Evolutionary conservation across 2,888 invertebrate species (phyloP).

Genomic region (Rhagonycha fulva): DNA sequence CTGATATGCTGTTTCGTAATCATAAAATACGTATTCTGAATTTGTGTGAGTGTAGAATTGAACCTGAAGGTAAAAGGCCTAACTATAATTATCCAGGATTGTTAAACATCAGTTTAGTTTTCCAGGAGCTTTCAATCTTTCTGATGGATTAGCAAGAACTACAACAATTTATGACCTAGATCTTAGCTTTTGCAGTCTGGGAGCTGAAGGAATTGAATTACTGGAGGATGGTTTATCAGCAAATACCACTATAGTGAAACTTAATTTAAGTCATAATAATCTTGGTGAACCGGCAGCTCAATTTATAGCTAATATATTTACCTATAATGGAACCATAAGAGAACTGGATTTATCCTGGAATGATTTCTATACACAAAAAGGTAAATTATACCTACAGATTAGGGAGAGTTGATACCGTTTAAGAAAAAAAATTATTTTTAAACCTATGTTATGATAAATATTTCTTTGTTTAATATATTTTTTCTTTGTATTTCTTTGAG

Average conservation of each 20-base stretch:
- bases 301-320: conserved; percentile 51
- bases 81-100: neutral
- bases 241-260: conserved; percentile 46
- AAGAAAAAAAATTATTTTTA: neutral
- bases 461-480: too few relatives aligned
- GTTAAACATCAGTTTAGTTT: neutral
- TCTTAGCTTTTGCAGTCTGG: conserved; percentile 55
- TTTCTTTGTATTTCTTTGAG: too few relatives aligned
- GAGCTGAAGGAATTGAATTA: conserved; percentile 51
- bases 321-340: conserved; percentile 53
- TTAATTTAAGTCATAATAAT: conserved; percentile 59
- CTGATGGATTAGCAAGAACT: conserved; percentile 48
- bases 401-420: neutral
- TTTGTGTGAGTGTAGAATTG: conserved; percentile 55
- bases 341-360: conserved; percentile 61
- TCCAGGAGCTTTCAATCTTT: conserved; percentile 49
- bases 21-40: conserved; percentile 47
- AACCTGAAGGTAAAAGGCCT: conserved; percentile 42
- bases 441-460: too few relatives aligned
- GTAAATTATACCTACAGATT: conserved; percentile 35
- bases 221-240: conserved; percentile 48
- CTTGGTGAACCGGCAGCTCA: conserved; percentile 54
- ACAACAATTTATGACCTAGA: conserved; percentile 49
- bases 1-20: conserved; percentile 51
- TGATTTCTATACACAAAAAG: conserved; percentile 52